Conservation (phyloP, 1,140 invertebrate species). For the Bombus balteatus region DNA sequence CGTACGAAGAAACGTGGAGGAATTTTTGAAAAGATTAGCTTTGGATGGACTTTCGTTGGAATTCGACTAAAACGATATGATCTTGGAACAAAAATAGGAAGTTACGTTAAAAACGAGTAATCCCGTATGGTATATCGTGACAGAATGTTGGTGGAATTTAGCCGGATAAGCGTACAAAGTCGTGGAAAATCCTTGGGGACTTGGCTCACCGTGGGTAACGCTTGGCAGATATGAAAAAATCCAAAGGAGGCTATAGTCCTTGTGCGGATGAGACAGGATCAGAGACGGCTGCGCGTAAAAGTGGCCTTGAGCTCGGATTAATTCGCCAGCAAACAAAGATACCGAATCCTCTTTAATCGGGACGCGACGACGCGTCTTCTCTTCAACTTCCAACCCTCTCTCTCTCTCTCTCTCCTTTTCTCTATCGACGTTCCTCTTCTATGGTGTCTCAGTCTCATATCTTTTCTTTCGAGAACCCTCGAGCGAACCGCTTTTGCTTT, state of each 20-base stretch:
- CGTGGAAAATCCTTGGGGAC: neutral
- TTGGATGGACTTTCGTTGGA: too few relatives aligned
- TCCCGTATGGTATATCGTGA: neutral
- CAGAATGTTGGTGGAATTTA: neutral
- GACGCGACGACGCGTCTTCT: neutral
- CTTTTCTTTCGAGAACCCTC: conserved; percentile 52
- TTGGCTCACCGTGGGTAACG: neutral
- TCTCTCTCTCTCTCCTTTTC: neutral
- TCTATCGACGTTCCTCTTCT: neutral
- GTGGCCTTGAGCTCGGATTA: conserved; percentile 19
- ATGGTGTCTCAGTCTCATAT: conserved; percentile 10
- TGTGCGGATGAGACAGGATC: conserved; percentile 2
- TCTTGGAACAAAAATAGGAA: neutral
- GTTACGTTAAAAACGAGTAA: neutral
- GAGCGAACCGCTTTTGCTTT: conserved; percentile 28
- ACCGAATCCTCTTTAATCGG: conserved; percentile 18
- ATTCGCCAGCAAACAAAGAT: conserved; percentile 18
- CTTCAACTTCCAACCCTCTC: neutral
- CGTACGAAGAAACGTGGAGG: too few relatives aligned
- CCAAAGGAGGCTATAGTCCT: neutral
- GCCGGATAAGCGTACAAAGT: neutral
- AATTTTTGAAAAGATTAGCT: too few relatives aligned
- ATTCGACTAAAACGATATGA: too few relatives aligned
- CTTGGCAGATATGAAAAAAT: neutral
- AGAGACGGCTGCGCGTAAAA: neutral